Conservation (phyloP, 2,113 vertebrate genomes). For the Stegastes partitus region DNA sequence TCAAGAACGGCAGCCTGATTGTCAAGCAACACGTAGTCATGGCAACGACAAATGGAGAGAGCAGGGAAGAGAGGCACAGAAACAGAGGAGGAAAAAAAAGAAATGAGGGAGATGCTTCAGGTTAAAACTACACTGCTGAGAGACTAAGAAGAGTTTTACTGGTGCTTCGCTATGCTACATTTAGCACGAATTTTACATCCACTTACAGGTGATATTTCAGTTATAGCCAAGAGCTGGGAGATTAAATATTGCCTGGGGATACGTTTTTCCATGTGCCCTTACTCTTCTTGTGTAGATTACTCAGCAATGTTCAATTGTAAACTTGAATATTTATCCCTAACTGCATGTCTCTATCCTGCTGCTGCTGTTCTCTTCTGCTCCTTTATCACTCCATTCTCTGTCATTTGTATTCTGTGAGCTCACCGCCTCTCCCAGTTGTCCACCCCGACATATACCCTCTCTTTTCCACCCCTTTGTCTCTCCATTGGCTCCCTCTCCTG, state of each 20-base stretch:
- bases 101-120: constrained; percentile 46
- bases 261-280: constrained; percentile 48
- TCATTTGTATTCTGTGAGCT: constrained; percentile 76
- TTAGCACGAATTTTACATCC: constrained; percentile 47
- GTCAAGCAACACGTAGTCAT: constrained; percentile 79
- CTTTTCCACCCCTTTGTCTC: constrained; percentile 47
- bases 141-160: constrained; percentile 29
- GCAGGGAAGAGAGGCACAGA: constrained; percentile 44
- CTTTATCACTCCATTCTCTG: constrained; percentile 58
- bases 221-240: constrained; percentile 36
- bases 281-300: constrained; percentile 55
- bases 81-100: constrained; percentile 35
- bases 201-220: constrained; percentile 56
- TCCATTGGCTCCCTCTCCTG: constrained; percentile 42
- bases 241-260: constrained; percentile 56
- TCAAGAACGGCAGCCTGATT: constrained; percentile 70
- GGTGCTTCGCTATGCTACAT: constrained; percentile 31
- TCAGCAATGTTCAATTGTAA: constrained; percentile 54
- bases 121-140: constrained; percentile 49
- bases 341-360: constrained; percentile 45
- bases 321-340: constrained; percentile 56
- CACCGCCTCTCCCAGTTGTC: constrained; percentile 50
- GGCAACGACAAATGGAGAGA: constrained; percentile 71
- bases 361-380: constrained; percentile 48
- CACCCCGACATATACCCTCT: constrained; percentile 25